Base-by-base conservation (phyloP, 2,888 invertebrate genomes). In the Epinotia demarniana region DNA sequence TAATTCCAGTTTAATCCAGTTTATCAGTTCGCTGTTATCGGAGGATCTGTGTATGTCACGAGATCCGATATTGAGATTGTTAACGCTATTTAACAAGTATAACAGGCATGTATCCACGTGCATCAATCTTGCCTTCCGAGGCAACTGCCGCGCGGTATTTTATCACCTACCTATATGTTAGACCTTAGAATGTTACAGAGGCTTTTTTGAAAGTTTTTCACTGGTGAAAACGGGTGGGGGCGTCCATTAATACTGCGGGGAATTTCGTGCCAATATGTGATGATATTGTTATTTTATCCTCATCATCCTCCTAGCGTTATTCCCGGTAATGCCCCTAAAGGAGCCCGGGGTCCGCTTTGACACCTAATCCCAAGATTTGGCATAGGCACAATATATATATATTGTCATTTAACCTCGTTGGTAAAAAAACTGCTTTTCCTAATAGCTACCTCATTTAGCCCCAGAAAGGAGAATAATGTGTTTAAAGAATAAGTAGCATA, bases 1-100 rank as follows among this genome's bases (percentile, higher is more conserved):
- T 89, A 91, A 90, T 89, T 88, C 85, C 79, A 84, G 82, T 83
- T 85, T 90, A 89, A 91, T 91, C 87, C 87, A 84, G 60, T 77
- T 72, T 68, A 62, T 77, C 75, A 71, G 67, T 64, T 70, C 58
- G 53, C 70, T 46, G 72, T 67, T 77, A 58, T 64, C 71, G 49
- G 39, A 53, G 43, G 76, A 75, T 73, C 71, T 70, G 53, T 61
- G 71, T 71, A 71, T 66, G 66, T 66, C 71, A 71, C 85, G 85
- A 85, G 88, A 90, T 90, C 85, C 85, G 86, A 90, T 89, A 86
- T 80, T 77, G 78, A 85, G 89, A 90, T 89, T 84, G 86, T 82
- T 90, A 89, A 90, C 84, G 82, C 84, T 85, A 81, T 86, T 85
- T 87, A 84, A 87, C 88, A 84, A 84, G 87, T 84, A 86, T 82